Base-by-base conservation (phyloP, 53 echinoderm and acorn worm species). In the Patiria pectinifera region DNA sequence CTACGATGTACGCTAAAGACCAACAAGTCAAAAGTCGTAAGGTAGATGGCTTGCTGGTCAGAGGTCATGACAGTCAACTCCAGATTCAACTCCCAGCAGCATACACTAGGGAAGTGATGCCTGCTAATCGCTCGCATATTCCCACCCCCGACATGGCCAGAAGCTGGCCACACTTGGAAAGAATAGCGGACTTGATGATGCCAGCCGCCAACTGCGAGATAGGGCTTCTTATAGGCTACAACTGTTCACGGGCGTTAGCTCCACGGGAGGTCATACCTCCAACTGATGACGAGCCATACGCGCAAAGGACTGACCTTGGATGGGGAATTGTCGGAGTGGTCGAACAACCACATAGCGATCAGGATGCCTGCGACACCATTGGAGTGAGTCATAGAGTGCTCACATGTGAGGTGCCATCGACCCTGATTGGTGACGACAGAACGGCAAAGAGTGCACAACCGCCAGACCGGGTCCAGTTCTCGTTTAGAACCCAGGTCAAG, bases 281-380 rank as follows among this genome's bases (percentile, higher is more conserved):
- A 18, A 59, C 21, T 23, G 76, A 71, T 48, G 84, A 93, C 75
- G 71, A 58, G 77, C 93, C 93, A 11, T 93, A 90, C 74, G 93
- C 77, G 1, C 78, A 84, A 10, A 60, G 35, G 15, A 91, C 90
- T 16, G 90, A 93, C 23, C 86, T 93, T 11, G 94, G 94, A 3
- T 94, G 94, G 94, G 87, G 94, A n/a, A 91, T 94, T 15, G 89
- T 94, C 6, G 94, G 94, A 53, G 49, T 89, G 24, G 59, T 85
- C 4, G 80, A 90, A 45, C 70, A 53, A 13, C 44, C 35, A 11
- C 83, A 21, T n/a, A 9, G 23, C 22, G 10, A 59, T 0, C 25
- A 23, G 10, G 70, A 83, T 59, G 23, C 58, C 10, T 45, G 49
- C 58, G 92, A 91, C 62, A 21, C 16, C 9, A 71, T 91, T 21